A percentile compares a stretch with the other conserved stretches of the same genome.
phyloP scores from a whole-genome alignment of 2,797 vertebrate species.

The Aeoliscus strigatus region DNA sequence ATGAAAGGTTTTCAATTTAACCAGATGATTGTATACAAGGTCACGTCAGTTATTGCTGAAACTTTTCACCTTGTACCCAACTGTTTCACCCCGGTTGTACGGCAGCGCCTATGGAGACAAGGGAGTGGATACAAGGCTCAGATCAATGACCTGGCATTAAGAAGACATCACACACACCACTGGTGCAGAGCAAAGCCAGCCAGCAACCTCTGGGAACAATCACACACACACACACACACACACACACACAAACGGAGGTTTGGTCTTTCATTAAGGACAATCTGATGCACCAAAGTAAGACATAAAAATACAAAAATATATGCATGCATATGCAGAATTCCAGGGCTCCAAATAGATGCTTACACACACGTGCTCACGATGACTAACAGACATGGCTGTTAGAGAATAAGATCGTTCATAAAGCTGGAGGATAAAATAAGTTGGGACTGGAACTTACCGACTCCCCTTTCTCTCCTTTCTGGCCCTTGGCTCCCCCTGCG shows the following conservation, averaged over 20 bases:
- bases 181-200: constrained; percentile 40
- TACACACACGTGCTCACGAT: no score
- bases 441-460: constrained; percentile 66
- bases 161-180: constrained; percentile 42
- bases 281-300: no score
- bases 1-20: constrained; percentile 8
- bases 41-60: constrained; percentile 32
- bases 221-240: constrained; percentile 9
- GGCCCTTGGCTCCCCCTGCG: constrained; percentile 54
- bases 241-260: background rate
- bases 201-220: constrained; percentile 13
- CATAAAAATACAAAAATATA: no score
- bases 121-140: constrained; percentile 26
- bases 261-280: no score
- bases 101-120: constrained; percentile 48
- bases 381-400: no score
- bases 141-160: constrained; percentile 52
- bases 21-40: constrained; percentile 18
- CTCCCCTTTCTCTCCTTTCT: constrained; percentile 73
- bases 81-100: constrained; percentile 57
- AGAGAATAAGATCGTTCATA: no score
- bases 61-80: constrained; percentile 56
- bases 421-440: no score
- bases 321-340: no score
- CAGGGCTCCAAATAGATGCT: no score